These are phyloP conservation scores for Limonius californicus DNA, from an alignment of 1,140 invertebrate species.

Conservation along the genomic window DNA sequence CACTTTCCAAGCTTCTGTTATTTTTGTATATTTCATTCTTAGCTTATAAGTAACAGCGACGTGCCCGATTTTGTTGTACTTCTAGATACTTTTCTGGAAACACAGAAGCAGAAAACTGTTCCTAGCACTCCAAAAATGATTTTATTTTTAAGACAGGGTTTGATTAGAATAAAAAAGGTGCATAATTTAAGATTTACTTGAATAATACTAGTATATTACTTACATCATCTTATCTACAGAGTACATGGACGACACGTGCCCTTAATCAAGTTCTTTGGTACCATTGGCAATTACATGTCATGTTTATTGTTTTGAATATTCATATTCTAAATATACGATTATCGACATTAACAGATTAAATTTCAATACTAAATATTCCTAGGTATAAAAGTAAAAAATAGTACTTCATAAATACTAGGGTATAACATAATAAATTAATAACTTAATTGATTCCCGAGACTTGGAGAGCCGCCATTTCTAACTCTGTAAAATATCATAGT, in stretches of 20 bases:
- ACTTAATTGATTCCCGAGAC: slow-evolving; percentile 16
- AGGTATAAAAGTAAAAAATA: slow-evolving; percentile 20
- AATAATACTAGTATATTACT: no score
- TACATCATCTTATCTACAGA: no score
- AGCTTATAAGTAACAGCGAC: no score
- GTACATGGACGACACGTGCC: background rate
- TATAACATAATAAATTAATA: slow-evolving; percentile 16
- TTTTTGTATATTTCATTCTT: no score
- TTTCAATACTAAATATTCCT: slow-evolving; percentile 20
- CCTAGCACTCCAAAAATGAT: no score
- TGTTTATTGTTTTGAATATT: background rate
- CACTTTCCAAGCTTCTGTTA: no score
- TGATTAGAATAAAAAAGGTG: no score
- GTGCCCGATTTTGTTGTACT: no score
- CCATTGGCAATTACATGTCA: slow-evolving; percentile 32
- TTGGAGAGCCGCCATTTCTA: slow-evolving; percentile 33
- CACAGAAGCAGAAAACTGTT: no score
- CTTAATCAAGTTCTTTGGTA: slow-evolving; percentile 34
- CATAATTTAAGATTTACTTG: no score
- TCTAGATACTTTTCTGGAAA: no score
- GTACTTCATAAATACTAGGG: slow-evolving; percentile 19
- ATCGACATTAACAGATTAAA: background rate
- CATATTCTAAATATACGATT: slow-evolving; percentile 15
- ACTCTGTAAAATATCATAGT: slow-evolving; percentile 21
- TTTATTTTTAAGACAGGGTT: no score